Base-by-base conservation (phyloP, 2,113 vertebrate genomes). In the Paraplagusia blochii region DNA sequence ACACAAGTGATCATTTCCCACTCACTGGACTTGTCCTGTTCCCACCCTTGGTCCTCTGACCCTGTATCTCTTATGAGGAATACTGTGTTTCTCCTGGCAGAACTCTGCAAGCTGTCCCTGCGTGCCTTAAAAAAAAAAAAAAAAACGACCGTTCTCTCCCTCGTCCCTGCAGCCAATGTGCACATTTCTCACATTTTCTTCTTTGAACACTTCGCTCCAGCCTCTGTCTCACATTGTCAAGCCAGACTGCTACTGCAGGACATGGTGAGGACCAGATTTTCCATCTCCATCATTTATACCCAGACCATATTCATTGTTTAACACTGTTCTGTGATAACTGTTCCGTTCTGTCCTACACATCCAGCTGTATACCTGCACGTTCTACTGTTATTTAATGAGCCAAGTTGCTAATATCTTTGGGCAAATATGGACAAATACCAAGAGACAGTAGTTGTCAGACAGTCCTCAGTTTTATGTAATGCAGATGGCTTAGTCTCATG, bases 171-270 rank as follows among this genome's bases (percentile, higher is more conserved):
- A 80, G 86, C 89, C 88, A 89, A 87, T 53, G 66, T 11, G 81
- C 79, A 86, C 87, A 90, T 91, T 90, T 90, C 89, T 90, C 87
- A 90, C 84, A 91, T 91, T 88, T 88, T 90, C 90, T 88, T 79
- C 74, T 83, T 82, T 54, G 69, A 85, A 79, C 81, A 76, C 66
- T 81, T 84, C 68, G 76, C 75, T 79, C 64, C 69, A 83, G 83
- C 67, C 81, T 80, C 80, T 4, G 22, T 29, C 76, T 76, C 70
- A 69, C 77, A 82, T 72, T 74, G 75, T 63, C 61, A 2, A 29
- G 22, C 2, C 22, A 29, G 22, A 6, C 22, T 78, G 66, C 82
- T 78, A 80, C 56, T 66, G 58, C 60, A 79, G 69, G 74, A 78
- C 82, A 79, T 80, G 80, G 81, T 76, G 79, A 78, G 83, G 69